A percentile compares a stretch with the other conserved stretches of the same genome.
These are phyloP conservation scores for Serranus cabrilla DNA, from an alignment of 2,797 vertebrate species.

Conservation along the genomic window DNA sequence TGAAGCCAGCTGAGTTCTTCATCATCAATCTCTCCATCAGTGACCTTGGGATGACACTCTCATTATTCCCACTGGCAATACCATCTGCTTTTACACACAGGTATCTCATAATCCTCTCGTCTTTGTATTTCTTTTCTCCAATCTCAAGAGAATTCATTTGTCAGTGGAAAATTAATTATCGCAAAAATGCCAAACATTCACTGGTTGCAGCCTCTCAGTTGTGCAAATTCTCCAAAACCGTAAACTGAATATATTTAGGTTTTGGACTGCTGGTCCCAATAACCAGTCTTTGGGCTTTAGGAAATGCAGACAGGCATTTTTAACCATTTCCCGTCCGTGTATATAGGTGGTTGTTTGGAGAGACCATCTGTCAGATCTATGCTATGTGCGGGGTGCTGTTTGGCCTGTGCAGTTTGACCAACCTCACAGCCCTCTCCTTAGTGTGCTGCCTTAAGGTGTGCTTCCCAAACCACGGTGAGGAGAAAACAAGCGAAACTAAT, in stretches of 20 bases:
- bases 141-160: background rate
- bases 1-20: conserved; percentile 93
- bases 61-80: conserved; percentile 89
- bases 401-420: conserved; percentile 86
- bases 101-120: conserved; percentile 65
- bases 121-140: background rate
- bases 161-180: background rate
- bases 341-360: conserved; percentile 87
- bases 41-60: conserved; percentile 91
- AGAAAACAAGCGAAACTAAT: background rate
- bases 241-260: background rate
- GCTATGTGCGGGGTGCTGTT: conserved; percentile 89
- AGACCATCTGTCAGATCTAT: conserved; percentile 86
- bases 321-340: conserved; percentile 7
- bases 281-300: background rate
- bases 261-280: background rate
- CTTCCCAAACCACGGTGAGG: conserved; percentile 88
- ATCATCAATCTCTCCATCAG: conserved; percentile 91
- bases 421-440: conserved; percentile 84
- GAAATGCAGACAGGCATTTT: too few relatives aligned
- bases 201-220: background rate
- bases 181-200: background rate
- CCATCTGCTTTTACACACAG: conserved; percentile 90
- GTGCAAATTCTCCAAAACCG: background rate
- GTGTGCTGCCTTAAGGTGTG: conserved; percentile 94